Evolutionary conservation across 1,140 invertebrate genomes (phyloP).

Genomic region (Proctacanthus coquilletti): DNA sequence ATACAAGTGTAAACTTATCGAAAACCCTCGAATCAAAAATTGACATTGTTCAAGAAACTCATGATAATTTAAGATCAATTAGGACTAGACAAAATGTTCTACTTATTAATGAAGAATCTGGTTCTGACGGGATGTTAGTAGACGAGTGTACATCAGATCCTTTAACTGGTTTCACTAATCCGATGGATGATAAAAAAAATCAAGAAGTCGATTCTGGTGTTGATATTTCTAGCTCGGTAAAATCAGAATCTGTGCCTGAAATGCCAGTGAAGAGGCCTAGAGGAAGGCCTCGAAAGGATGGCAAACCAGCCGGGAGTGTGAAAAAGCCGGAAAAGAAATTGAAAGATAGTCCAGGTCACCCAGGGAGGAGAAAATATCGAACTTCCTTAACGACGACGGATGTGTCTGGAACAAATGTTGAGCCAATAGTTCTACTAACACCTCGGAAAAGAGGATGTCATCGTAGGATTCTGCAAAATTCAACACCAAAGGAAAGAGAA

Average conservation of each 20-base stretch:
- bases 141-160: too few relatives aligned
- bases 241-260: neutral
- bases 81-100: neutral
- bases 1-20: neutral
- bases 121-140: too few relatives aligned
- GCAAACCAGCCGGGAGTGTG: neutral
- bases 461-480: too few relatives aligned
- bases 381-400: neutral
- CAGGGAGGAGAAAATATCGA: neutral
- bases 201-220: slow-evolving; percentile 6
- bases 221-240: slow-evolving; percentile 4
- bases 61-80: neutral
- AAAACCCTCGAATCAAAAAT: neutral
- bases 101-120: neutral
- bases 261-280: slow-evolving; percentile 1
- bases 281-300: slow-evolving; percentile 2
- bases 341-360: neutral
- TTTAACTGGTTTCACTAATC: too few relatives aligned
- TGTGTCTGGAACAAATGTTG: neutral
- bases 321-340: slow-evolving; percentile 1
- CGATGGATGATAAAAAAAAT: too few relatives aligned
- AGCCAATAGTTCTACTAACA: neutral
- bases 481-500: too few relatives aligned
- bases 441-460: neutral
- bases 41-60: neutral